These are phyloP conservation scores for Drosophila watanabei DNA, from an alignment of 1,140 invertebrate genomes.

Conservation along the genomic window DNA sequence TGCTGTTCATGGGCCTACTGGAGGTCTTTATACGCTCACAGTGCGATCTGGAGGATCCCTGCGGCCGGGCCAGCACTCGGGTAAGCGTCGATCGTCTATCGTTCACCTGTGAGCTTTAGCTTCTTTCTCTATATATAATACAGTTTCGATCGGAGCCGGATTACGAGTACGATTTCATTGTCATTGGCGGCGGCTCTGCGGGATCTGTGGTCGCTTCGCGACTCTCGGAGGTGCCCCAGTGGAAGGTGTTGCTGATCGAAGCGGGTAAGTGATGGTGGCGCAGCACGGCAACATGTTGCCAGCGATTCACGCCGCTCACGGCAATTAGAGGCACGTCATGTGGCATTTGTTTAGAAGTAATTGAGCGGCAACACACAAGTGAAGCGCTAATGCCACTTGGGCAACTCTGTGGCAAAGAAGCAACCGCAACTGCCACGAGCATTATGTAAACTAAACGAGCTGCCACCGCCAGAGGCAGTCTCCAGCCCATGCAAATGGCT, in stretches of 20 bases:
- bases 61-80: conserved; percentile 88
- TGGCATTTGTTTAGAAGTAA: conserved; percentile 83
- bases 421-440: conserved; percentile 72
- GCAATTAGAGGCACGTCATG: conserved; percentile 78
- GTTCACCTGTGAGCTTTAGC: not conserved
- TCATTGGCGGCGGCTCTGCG: conserved; percentile 95
- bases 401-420: conserved; percentile 68
- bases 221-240: conserved; percentile 91
- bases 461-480: conserved; percentile 44
- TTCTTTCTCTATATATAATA: conserved; percentile 25
- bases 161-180: conserved; percentile 93
- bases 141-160: conserved; percentile 88
- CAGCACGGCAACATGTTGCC: conserved; percentile 69
- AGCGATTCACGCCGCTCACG: conserved; percentile 34
- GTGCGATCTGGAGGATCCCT: conserved; percentile 94
- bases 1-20: conserved; percentile 94
- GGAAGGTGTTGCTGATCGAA: conserved; percentile 93
- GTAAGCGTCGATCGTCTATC: conserved; percentile 48
- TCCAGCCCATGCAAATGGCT: conserved; percentile 67
- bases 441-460: conserved; percentile 78
- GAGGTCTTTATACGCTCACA: conserved; percentile 93
- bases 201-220: conserved; percentile 93
- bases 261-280: conserved; percentile 87
- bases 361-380: conserved; percentile 63
- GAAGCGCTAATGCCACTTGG: conserved; percentile 71